Percentiles rank a stretch among this genome's conserved stretches.
phyloP scores from a whole-genome alignment of 2,888 invertebrate species.

The Morinoia aosen region DNA sequence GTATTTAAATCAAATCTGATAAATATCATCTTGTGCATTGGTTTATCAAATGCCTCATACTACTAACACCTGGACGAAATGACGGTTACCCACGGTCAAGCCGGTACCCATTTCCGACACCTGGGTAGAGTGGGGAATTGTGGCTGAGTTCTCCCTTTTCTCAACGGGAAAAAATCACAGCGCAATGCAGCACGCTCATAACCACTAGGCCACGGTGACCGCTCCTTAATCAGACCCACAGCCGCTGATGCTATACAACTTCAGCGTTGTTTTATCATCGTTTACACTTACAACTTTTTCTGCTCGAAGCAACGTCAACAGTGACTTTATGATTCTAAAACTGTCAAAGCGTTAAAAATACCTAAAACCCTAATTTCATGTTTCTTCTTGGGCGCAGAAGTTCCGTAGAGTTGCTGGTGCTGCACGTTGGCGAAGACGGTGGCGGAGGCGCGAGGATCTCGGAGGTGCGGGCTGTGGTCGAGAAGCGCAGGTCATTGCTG shows the following conservation, averaged over 20 bases:
- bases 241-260: neutral
- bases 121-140: no score
- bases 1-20: no score
- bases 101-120: no score
- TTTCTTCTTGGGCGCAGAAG: neutral
- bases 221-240: neutral
- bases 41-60: no score
- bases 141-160: no score
- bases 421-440: conserved; percentile 56
- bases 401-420: conserved; percentile 57
- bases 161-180: no score
- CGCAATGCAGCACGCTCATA: no score
- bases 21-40: no score
- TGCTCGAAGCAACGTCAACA: neutral
- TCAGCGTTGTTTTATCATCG: neutral
- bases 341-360: no score
- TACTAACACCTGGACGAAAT: no score
- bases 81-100: no score
- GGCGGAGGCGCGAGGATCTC: conserved; percentile 57
- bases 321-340: neutral
- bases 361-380: neutral
- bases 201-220: neutral
- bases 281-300: neutral
- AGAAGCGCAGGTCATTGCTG: conserved; percentile 60
- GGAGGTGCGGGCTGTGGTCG: conserved; percentile 59